A percentile compares a stretch with the other conserved stretches of the same genome.
These are phyloP conservation scores for Lacerta bilineata DNA, from an alignment of 2,797 vertebrate species.

Conservation along the genomic window DNA sequence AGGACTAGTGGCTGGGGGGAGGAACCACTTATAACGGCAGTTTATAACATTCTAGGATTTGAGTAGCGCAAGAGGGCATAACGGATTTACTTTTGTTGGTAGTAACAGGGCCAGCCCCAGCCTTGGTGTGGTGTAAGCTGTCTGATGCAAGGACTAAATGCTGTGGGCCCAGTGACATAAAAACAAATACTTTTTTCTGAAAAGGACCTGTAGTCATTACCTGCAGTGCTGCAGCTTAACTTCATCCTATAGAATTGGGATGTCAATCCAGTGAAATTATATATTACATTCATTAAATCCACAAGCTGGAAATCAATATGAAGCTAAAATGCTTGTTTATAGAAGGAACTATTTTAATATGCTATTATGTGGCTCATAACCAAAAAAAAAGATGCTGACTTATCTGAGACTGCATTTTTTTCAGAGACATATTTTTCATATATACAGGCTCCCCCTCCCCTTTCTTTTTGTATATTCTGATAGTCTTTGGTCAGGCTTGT, in stretches of 20 bases:
- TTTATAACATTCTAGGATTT: neutral
- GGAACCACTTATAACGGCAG: too few relatives aligned
- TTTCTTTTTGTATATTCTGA: neutral
- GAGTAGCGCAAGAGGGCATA: neutral
- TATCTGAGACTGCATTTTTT: conserved; percentile 48
- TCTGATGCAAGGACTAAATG: neutral
- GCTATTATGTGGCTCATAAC: conserved; percentile 46
- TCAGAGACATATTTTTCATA: conserved; percentile 19
- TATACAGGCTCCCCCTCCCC: too few relatives aligned
- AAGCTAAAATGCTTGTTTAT: conserved; percentile 66
- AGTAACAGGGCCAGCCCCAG: neutral
- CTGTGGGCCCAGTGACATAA: too few relatives aligned
- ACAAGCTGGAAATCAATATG: conserved; percentile 65
- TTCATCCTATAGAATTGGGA: neutral
- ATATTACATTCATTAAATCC: conserved; percentile 70
- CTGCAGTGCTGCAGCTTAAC: conserved; percentile 3
- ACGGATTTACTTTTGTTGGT: neutral
- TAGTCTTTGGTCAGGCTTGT: neutral
- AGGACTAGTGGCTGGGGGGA: too few relatives aligned
- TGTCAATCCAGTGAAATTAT: conserved; percentile 52
- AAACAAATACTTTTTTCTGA: neutral
- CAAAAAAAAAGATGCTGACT: conserved; percentile 45
- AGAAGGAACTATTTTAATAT: conserved; percentile 42
- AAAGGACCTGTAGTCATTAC: neutral
- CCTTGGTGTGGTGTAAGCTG: neutral